phyloP scores from a whole-genome alignment of 2,113 vertebrate species.

The Tauraco erythrolophus region DNA sequence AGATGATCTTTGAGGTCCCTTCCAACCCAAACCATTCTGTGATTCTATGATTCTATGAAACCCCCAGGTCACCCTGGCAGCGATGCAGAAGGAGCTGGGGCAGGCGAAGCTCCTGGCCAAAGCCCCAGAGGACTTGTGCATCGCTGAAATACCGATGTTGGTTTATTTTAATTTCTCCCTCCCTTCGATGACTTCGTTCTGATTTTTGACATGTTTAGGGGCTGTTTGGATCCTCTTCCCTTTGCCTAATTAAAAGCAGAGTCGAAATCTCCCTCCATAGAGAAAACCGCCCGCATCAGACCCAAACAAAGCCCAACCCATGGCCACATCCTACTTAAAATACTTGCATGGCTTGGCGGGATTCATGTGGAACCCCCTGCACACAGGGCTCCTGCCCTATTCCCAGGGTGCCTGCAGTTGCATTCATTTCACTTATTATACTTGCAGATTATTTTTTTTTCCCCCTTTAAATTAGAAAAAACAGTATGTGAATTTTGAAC shows the following conservation, averaged over 20 bases:
- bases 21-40: no score
- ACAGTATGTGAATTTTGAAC: not conserved
- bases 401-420: not conserved
- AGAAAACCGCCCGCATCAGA: not conserved
- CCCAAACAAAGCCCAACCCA: not conserved
- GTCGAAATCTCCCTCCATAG: not conserved
- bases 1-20: no score
- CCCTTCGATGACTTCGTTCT: not conserved
- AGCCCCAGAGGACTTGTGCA: not conserved
- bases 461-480: not conserved
- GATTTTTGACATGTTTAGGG: not conserved
- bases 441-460: not conserved
- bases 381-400: not conserved
- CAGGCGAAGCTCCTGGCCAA: not conserved
- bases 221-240: not conserved
- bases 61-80: rapidly evolving
- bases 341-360: not conserved
- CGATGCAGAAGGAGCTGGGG: not conserved
- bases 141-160: not conserved
- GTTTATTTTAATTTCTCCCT: not conserved
- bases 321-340: not conserved
- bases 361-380: not conserved
- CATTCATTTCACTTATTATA: not conserved
- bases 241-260: not conserved
- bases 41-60: no score